Base-by-base conservation (phyloP, 1,140 invertebrate species). In the Mercenaria mercenaria region DNA sequence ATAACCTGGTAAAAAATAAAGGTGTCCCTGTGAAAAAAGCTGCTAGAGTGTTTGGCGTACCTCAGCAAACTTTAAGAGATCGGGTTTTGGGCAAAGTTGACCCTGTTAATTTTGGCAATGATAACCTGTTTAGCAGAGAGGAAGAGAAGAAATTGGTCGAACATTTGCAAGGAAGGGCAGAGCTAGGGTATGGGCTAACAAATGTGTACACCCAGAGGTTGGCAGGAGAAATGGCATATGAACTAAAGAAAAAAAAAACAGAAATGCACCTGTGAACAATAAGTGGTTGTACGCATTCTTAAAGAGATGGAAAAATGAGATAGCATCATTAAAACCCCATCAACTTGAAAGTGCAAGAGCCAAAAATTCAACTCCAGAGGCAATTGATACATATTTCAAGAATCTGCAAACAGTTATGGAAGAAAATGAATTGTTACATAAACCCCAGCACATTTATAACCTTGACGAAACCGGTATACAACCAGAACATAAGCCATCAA, bases 31-130 rank as follows among this genome's bases (percentile, higher is more conserved):
- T 72, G 29, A 72, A 72, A 72, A 72, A 72, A 72, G 37, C 59
- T n/a, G 59, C 59, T 61, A 72, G 69, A 72, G 34, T 72, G 69
- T 72, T 72, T 72, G 69, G 69, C 8, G 26, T 72, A 23, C 69
- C 69, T 10, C 26, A 37, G 69, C 18, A 18, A 34, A 72, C 37
- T 37, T 41, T 72, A 11, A 72, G 69, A 72, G 69, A 72, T n/a
- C 13, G 69, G 34, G 69, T 72, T 20, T 23, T 72, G 32, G 69
- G 69, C 11, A 72, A 37, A n/a, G 34, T 72, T 37, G 69, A 72
- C 34, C 69, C 69, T 34, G 29, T 72, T n/a, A 41, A 37, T 72
- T 72, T 10, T 72, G 69, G 29, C 18, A 18, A 34, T 72, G 69
- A 72, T n/a, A 72, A 13, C 8, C 13, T 41, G 37, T 72, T 72